Evolutionary conservation across 92 coral and sea anemone species (phyloP), one percentile per base, ranked within the genome.

Genomic region (Zoanthus solanderi): DNA sequence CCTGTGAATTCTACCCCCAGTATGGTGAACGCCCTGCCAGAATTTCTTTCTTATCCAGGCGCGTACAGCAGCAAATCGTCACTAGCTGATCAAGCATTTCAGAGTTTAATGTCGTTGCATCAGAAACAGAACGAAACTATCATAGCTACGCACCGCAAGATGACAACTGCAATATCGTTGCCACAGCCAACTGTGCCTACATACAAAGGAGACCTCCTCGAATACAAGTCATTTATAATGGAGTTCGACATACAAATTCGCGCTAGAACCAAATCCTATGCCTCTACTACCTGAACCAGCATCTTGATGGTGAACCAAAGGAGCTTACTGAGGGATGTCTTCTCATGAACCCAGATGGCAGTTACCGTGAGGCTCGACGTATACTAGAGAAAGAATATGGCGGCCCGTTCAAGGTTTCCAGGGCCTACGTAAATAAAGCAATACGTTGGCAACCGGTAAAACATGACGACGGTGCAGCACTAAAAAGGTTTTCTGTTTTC

Each of bases 241-340:
- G 89, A 89, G 8, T 90, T 89, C 52, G 90, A 72, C 67, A 72
- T 90, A 1, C 93, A 84, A 16, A 87, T 90, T 11, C 85, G 81
- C 60, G 76, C 93, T 0, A 90, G 57, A 60, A 82, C 74, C 14
- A 18, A 29, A 9, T 87, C 50, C 17, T 75, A 61, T 16, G 88
- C 93, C 61, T 90, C 80, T 92, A 92, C 42, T 69, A 78, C 18
- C 78, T 92, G 50, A 83, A 87, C 53, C 93, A 90, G 78, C 89
- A 79, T 31, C 81, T 93, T 0, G 88, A 80, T 12, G 96, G 92
- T 2, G 92, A 93, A 71, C 94, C 94, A 1, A 89, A 91, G 56
- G 94, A 93, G 50, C 84, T 91, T 9, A 93, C 91, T n/a, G 90
- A 76, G 37, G 91, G 94, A 2, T 91, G 94, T 31, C 54, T 89